These are phyloP conservation scores for Hypocryptadius cinnamomeus DNA, from an alignment of 2,113 vertebrate species.

Conservation along the genomic window DNA sequence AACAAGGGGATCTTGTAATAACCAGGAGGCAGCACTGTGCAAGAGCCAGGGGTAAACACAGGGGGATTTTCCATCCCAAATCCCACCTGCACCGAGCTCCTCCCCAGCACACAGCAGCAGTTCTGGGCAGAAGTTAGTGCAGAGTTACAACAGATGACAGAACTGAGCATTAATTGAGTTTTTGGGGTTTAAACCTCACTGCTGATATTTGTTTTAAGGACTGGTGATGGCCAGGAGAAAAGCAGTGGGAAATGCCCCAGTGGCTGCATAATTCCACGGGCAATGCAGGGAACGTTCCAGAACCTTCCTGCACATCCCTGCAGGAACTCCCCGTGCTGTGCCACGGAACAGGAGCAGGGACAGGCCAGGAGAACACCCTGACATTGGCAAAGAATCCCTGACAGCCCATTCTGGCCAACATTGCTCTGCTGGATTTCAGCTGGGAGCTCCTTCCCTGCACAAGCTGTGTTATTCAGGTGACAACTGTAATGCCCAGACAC, in stretches of 20 bases:
- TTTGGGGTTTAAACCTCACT: background rate
- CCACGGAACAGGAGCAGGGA: background rate
- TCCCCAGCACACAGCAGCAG: background rate
- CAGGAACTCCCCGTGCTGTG: accelerated
- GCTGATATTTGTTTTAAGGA: background rate
- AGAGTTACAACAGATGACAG: background rate
- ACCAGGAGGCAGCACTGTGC: background rate
- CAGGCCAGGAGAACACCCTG: background rate
- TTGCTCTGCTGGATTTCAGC: background rate
- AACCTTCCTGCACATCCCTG: background rate
- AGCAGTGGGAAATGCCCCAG: background rate
- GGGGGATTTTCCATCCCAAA: background rate
- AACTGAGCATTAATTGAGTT: background rate
- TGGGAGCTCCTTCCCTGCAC: background rate
- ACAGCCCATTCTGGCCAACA: accelerated
- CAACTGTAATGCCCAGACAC: accelerated
- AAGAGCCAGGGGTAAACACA: background rate
- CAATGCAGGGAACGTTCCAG: accelerated
- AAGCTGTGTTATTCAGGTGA: accelerated
- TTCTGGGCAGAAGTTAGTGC: accelerated
- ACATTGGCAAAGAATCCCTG: background rate
- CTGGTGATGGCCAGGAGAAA: background rate
- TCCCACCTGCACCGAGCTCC: background rate
- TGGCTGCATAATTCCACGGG: background rate
- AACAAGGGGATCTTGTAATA: background rate